These are phyloP conservation scores for Vidua macroura DNA, from an alignment of 2,113 vertebrate species.

Conservation along the genomic window DNA sequence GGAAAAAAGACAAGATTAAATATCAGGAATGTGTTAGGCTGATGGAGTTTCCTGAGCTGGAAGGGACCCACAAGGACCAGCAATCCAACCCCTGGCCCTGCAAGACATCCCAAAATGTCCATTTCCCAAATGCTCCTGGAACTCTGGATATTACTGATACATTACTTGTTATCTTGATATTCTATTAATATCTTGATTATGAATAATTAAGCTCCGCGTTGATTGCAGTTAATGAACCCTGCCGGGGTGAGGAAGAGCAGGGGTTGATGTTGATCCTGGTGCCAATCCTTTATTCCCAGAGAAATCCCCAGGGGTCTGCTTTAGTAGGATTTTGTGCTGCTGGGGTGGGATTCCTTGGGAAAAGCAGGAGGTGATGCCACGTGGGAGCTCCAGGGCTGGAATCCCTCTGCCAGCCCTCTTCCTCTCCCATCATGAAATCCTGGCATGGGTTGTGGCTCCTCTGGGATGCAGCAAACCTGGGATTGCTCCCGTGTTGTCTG, in stretches of 20 bases:
- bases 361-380: neutral
- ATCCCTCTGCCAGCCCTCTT: neutral
- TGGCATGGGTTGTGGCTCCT: neutral
- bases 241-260: neutral
- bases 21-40: neutral
- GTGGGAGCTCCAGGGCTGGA: neutral
- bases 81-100: neutral
- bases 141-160: neutral
- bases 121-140: neutral
- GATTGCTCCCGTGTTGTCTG: neutral
- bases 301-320: fast-evolving
- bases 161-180: neutral
- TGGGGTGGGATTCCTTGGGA: neutral
- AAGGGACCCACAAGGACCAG: neutral
- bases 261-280: neutral
- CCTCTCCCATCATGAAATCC: neutral
- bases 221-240: neutral
- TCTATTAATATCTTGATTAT: neutral
- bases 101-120: neutral
- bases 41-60: neutral
- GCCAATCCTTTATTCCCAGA: neutral
- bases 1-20: neutral
- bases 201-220: fast-evolving
- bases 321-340: neutral
- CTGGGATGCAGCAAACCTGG: neutral